Evolutionary conservation across 1,140 invertebrate genomes (phyloP).

Genomic region (Cotesia vestalis): DNA sequence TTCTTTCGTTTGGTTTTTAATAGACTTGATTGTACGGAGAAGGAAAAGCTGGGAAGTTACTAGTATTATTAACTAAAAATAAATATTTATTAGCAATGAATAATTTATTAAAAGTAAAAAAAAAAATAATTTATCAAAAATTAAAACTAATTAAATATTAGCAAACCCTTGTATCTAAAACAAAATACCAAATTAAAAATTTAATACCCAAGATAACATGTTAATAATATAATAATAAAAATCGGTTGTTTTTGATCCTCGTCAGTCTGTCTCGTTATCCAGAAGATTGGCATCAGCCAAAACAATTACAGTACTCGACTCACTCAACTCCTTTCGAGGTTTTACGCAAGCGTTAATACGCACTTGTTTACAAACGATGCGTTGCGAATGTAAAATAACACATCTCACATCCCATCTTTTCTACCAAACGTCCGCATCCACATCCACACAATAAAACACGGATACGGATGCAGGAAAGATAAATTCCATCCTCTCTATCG

Average conservation of each 20-base stretch:
- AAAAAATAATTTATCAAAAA: too few species aligned
- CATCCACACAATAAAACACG: neutral
- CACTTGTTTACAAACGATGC: slow-evolving; percentile 40
- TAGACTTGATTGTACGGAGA: too few species aligned
- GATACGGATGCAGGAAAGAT: neutral
- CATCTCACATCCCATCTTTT: slow-evolving; percentile 29
- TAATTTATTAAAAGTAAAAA: too few species aligned
- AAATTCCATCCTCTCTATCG: too few species aligned
- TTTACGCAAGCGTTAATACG: slow-evolving; percentile 35
- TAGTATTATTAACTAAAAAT: too few species aligned
- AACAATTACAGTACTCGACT: slow-evolving; percentile 35
- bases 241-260: too few species aligned
- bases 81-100: too few species aligned
- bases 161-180: too few species aligned
- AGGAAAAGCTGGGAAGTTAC: too few species aligned
- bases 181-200: neutral
- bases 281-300: slow-evolving; percentile 35
- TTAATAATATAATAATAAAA: slow-evolving; percentile 30
- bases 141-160: too few species aligned
- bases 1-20: too few species aligned
- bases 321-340: slow-evolving; percentile 3
- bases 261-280: slow-evolving; percentile 30
- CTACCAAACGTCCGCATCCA: too few species aligned
- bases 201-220: slow-evolving; percentile 28
- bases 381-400: slow-evolving; percentile 43